phyloP scores from a whole-genome alignment of 1,140 invertebrate species.

The Bombus sibiricus region DNA sequence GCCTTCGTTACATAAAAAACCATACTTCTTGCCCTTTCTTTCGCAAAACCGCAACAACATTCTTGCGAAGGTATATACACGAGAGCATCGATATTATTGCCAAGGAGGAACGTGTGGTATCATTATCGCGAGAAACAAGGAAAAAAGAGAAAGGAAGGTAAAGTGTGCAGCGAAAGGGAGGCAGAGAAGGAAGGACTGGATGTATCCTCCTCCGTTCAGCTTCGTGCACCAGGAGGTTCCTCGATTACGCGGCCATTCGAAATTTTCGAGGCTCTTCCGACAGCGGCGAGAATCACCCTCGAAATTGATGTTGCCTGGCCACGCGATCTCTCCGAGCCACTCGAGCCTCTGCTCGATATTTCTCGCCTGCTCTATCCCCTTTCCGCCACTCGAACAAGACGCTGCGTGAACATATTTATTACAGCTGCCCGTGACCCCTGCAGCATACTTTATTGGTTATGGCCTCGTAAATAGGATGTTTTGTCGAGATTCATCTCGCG shows the following conservation, averaged over 20 bases:
- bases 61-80: background rate
- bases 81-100: background rate
- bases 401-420: slow-evolving; percentile 18
- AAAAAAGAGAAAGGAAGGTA: background rate
- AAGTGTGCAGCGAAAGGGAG: background rate
- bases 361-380: slow-evolving; percentile 12
- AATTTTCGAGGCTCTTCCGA: slow-evolving; percentile 61
- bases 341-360: slow-evolving; percentile 53
- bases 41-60: background rate
- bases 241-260: slow-evolving; percentile 61
- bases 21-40: background rate
- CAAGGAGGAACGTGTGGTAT: background rate
- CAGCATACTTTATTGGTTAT: slow-evolving; percentile 12
- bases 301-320: slow-evolving; percentile 59
- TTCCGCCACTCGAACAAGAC: slow-evolving; percentile 14
- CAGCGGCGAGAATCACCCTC: slow-evolving; percentile 56
- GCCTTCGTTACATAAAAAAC: background rate
- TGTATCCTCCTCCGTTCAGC: slow-evolving; percentile 17
- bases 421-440: slow-evolving; percentile 10
- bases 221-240: slow-evolving; percentile 51
- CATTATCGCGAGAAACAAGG: background rate
- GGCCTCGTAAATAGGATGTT: slow-evolving; percentile 16
- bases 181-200: background rate
- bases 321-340: slow-evolving; percentile 51
- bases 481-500: slow-evolving; percentile 21